A percentile compares a stretch with the other conserved stretches of the same genome.
Evolutionary conservation across 2,888 invertebrate genomes (phyloP).

Genomic region (Imbricaverruca yamaguchii): DNA sequence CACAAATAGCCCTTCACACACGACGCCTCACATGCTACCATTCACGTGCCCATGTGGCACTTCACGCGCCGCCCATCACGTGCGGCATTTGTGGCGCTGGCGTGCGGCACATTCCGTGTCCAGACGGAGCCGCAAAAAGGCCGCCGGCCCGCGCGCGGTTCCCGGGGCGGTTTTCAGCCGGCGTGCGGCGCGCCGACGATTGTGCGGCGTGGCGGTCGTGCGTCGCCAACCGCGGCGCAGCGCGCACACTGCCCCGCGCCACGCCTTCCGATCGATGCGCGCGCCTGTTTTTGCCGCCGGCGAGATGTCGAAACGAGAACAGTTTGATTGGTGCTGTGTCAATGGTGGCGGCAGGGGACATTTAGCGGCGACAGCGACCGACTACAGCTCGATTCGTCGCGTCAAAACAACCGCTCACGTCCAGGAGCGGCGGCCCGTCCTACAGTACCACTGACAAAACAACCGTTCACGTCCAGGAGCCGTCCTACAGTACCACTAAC

Average conservation of each 20-base stretch:
- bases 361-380: neutral
- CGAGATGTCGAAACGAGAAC: slow-evolving; percentile 6
- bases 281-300: slow-evolving; percentile 1
- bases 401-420: neutral
- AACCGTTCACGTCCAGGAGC: too few relatives aligned
- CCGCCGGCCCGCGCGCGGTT: neutral
- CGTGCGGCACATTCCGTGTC: neutral
- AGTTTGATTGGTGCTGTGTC: neutral
- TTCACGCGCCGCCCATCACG: neutral
- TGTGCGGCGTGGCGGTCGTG: neutral
- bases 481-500: too few relatives aligned
- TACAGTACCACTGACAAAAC: too few relatives aligned
- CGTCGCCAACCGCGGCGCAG: neutral
- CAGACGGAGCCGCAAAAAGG: neutral
- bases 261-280: neutral
- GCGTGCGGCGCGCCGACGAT: neutral
- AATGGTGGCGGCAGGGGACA: neutral
- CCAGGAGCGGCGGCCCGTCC: too few relatives aligned
- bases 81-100: neutral
- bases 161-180: neutral
- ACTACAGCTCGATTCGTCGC: neutral
- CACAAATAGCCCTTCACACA: neutral
- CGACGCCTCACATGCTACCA: neutral
- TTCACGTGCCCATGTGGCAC: neutral
- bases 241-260: neutral